Percentiles rank a stretch among this genome's conserved stretches.
These are phyloP conservation scores for Parnassius orleans DNA, from an alignment of 2,888 invertebrate genomes.

Conservation along the genomic window DNA sequence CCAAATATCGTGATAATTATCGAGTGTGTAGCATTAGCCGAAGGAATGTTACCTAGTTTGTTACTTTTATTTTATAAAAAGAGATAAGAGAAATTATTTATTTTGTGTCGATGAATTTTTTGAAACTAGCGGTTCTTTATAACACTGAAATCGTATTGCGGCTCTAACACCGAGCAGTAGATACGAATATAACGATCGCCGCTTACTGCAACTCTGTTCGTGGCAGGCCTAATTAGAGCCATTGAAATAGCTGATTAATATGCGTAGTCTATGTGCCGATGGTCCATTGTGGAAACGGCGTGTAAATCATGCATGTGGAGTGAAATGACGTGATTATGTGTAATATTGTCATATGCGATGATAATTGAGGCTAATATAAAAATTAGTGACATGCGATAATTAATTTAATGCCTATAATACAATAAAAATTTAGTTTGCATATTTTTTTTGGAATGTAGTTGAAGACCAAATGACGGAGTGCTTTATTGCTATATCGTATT, in stretches of 20 bases:
- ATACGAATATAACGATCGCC: slow-evolving; percentile 37
- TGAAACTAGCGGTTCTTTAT: neutral
- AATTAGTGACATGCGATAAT: slow-evolving; percentile 15
- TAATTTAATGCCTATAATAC: neutral
- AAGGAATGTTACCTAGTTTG: too few species aligned
- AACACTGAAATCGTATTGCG: slow-evolving; percentile 5
- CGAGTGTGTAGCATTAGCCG: too few species aligned
- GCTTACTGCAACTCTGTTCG: slow-evolving; percentile 73
- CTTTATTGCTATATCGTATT: too few species aligned
- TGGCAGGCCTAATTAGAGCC: slow-evolving; percentile 75
- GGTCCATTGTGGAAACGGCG: slow-evolving; percentile 60
- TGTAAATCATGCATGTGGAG: slow-evolving; percentile 61
- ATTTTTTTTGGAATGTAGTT: too few species aligned
- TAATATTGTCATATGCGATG: slow-evolving; percentile 48
- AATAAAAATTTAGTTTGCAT: neutral
- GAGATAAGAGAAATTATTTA: too few species aligned
- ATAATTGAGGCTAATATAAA: slow-evolving; percentile 35
- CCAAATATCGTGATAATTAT: too few species aligned
- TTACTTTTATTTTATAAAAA: too few species aligned
- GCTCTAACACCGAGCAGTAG: slow-evolving; percentile 5
- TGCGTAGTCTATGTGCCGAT: slow-evolving; percentile 66
- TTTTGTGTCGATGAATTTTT: too few species aligned
- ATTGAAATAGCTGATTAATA: slow-evolving; percentile 78
- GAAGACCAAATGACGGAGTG: too few species aligned
- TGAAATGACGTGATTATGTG: slow-evolving; percentile 60